Evolutionary conservation across 2,888 invertebrate species (phyloP), one percentile per base, ranked within the genome.

Genomic region (Tromatobia lineatoria): DNA sequence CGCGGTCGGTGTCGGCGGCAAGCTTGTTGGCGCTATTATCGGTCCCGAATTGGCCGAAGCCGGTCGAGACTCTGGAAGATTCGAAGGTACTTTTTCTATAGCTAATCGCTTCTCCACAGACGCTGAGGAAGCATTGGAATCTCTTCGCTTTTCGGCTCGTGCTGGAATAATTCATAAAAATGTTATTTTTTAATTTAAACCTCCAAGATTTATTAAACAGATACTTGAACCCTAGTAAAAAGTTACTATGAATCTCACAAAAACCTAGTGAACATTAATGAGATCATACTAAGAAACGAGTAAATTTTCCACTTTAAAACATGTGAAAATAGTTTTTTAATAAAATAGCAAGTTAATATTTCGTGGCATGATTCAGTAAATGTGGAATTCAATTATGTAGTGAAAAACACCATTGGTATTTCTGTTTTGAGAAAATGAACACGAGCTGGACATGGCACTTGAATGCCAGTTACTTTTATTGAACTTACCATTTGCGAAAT

Each of bases 91-190:
- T 89, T 94, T 94, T 87, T 94, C 93, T 80, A 93, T 88, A 15
- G 94, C 93, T 89, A 94, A 93, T 59, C 95, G 92, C 88, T 95
- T 95, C 87, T 95, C 95, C 45, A 94, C 94, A 70, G 94, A 94
- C 13, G 94, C 91, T 52, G 94, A 93, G 20, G 94, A 94, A 61
- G 95, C 95, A 94, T 95, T 96, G 85, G 96, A 97, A 83, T 97
- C 97, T 15, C 97, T 95, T 0, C 97, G 95, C 91, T 97, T 97
- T 90, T 97, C 97, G 34, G 96, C 95, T 15, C 97, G 95, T 70
- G 96, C 93, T 93, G 85, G 10, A 87, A 89, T 15, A 4, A n/a
- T 61, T 61, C 47, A 54, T 15, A 20, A 10, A 42, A 13, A 42
- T 45, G 11, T 47, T 42, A 10, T 18, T 20, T 59, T 25, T n/a